Base-by-base conservation (phyloP, 2,113 vertebrate species). In the Vireo altiloquus region DNA sequence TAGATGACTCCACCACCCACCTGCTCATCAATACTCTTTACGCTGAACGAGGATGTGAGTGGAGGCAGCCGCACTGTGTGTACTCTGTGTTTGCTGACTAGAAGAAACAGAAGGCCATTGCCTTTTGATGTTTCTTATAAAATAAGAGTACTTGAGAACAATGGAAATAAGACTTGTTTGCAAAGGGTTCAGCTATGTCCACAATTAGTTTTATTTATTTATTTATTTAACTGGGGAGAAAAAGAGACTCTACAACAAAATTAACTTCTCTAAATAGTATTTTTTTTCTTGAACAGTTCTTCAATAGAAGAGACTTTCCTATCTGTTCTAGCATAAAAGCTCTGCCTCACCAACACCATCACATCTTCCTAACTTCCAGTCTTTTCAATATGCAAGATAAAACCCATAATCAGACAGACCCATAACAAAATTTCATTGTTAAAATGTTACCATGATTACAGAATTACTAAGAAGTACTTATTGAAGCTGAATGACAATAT, bases 41-140 rank as follows among this genome's bases (percentile, higher is more conserved):
- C 42, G 52, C 31, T 46, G 53, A 75, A 66, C 0, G 0, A 79
- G 37, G 24, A 42, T 2, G 1, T 20, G 11, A 87, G 53, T 0
- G 0, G 49, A n/a, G 53, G 37, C 91, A 68, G 71, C 27, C 65
- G 60, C 15, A 7, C 30, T 37, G 13, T 35, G 68, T 5, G 1
- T 33, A 42, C 0, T 0, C 54, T 74, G 25, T 35, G 60, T 53
- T 46, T 76, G 74, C 53, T 53, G 44, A 59, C 31, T n/a, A 31
- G 17, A 54, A 42, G 17, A 63, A 82, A 80, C 27, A 76, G 44
- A 78, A 65, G 31, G 44, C 28, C 42, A 71, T 3, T 53, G 42
- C 35, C 31, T 71, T 76, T 49, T 37, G 13, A 46, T 71, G 28
- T 16, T 75, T 76, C n/a, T 61, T 44, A 23, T 33, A 53, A 33